phyloP scores from a whole-genome alignment of 2,113 vertebrate species.

The Dryoscopus gambensis region DNA sequence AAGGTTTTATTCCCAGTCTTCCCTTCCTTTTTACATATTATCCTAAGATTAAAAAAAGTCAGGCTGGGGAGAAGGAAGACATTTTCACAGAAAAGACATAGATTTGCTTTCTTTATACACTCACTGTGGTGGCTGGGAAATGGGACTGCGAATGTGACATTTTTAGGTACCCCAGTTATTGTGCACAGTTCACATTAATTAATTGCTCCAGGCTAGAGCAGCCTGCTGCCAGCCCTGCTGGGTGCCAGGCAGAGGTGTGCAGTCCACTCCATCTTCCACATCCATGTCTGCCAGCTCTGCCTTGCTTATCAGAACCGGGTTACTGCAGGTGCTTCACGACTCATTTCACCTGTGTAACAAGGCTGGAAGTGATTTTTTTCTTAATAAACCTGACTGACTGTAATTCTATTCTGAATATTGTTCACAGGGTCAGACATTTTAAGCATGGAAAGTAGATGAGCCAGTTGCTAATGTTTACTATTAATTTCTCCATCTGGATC shows the following conservation, averaged over 20 bases:
- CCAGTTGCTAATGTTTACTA: neutral
- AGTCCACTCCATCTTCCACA: neutral
- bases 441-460: neutral
- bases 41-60: neutral
- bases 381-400: neutral
- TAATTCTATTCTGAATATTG: neutral
- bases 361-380: neutral
- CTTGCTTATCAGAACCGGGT: neutral
- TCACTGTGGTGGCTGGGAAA: neutral
- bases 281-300: neutral
- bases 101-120: neutral
- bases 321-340: neutral
- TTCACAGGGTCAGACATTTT: neutral
- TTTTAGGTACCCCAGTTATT: neutral
- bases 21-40: neutral
- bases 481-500: neutral
- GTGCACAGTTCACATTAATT: neutral
- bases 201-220: neutral
- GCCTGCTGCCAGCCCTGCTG: neutral
- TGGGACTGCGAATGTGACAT: neutral
- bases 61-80: accelerated
- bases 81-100: neutral
- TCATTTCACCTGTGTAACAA: neutral
- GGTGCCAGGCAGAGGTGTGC: neutral
- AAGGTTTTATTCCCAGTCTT: neutral